Conservation (phyloP, 2,888 invertebrate genomes). For the Drosophila anomalata region DNA sequence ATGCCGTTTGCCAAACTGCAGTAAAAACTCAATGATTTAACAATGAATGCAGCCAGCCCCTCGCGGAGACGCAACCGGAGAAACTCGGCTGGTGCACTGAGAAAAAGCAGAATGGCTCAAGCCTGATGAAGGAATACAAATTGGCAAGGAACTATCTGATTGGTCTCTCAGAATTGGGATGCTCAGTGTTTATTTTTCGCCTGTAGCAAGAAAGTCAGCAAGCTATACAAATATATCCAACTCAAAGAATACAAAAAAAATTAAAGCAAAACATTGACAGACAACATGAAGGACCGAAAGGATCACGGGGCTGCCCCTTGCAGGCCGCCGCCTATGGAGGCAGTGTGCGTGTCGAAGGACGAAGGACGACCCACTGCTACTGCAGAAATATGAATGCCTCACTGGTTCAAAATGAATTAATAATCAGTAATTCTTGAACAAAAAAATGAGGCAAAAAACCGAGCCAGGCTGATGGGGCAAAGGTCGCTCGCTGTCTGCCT, state of each 20-base stretch:
- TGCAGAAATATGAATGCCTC: slow-evolving; percentile 76
- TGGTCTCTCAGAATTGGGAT: neutral
- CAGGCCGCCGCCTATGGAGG: slow-evolving; percentile 2
- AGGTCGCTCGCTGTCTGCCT: slow-evolving; percentile 40
- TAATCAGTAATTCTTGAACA: slow-evolving; percentile 79
- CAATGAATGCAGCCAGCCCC: slow-evolving; percentile 71
- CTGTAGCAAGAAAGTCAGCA: slow-evolving; percentile 35
- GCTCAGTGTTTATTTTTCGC: neutral
- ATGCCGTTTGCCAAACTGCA: slow-evolving; percentile 78
- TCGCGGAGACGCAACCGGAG: slow-evolving; percentile 34
- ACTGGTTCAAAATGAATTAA: slow-evolving; percentile 79
- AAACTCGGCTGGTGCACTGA: slow-evolving; percentile 14
- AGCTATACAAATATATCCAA: slow-evolving; percentile 65
- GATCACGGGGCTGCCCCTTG: slow-evolving; percentile 22
- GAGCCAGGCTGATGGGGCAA: slow-evolving; percentile 25
- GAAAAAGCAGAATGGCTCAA: neutral
- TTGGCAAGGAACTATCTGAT: neutral
- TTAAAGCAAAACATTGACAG: slow-evolving; percentile 77
- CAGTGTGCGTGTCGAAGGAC: slow-evolving; percentile 29
- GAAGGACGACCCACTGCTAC: slow-evolving; percentile 48
- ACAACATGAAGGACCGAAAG: slow-evolving; percentile 62
- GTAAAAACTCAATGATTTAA: slow-evolving; percentile 81
- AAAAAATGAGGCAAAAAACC: slow-evolving; percentile 46
- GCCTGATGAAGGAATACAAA: neutral
- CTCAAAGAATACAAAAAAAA: slow-evolving; percentile 49